Base-by-base conservation (phyloP, 2,113 vertebrate genomes). In the Aviceda subcristata region DNA sequence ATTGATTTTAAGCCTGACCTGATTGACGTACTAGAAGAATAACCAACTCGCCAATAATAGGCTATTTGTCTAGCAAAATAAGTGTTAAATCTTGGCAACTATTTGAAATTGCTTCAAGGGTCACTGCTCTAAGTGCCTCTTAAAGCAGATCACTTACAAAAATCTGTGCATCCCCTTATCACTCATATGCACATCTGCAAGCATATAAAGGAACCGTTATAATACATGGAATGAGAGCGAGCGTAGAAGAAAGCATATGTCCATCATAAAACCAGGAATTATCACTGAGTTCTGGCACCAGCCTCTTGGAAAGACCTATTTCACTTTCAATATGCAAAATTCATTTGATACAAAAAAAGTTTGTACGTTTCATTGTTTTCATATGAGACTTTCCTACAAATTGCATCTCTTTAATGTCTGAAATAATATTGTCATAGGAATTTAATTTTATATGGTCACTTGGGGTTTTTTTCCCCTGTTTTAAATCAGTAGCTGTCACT, bases 1-100 rank as follows among this genome's bases (percentile, higher is more conserved):
- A 95, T 98, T 96, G 97, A 96, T 97, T 97, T 86, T 88, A 94
- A 95, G 69, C 86, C 88, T 96, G 96, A 82, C 81, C 73, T 88
- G 88, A 92, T 34, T 93, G 97, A 97, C 73, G 5, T 79, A 77
- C 78, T 91, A 68, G 86, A 97, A 96, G 78, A 90, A 95, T 86
- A 96, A 95, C 85, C 72, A 94, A 86, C 66, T 45, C 96, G 92
- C 96, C 86, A 95, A 91, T 97, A 97, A 93, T 91, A 96, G 87
- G 34, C 85, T 85, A 74, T 97, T 97, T 92, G 91, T 96, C 88
- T 77, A 82, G 46, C 71, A 86, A 97, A 97, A 91, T 94, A 86
- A 95, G 74, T 88, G 89, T 92, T 96, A 94, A 96, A 95, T 97
- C 86, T 80, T 94, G 91, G 43, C 57, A 92, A 60, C 75, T 97